These are phyloP conservation scores for Graphium colonna DNA, from an alignment of 2,888 invertebrate genomes.

Conservation along the genomic window DNA sequence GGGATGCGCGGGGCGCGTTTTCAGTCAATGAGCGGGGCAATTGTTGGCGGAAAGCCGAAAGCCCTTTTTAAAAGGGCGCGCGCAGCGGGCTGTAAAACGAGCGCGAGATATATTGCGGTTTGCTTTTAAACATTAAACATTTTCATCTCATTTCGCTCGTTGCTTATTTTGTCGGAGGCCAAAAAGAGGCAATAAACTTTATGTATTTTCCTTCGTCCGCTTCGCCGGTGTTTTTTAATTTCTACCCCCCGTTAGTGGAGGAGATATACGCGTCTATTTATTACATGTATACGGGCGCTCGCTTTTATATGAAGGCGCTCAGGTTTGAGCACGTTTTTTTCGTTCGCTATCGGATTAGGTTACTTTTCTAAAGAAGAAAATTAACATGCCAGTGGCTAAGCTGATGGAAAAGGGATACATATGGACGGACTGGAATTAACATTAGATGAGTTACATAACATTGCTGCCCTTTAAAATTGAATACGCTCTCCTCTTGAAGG, in stretches of 20 bases:
- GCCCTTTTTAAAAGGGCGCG: conserved; percentile 18
- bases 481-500: no score
- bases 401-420: no score
- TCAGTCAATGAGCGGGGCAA: conserved; percentile 14
- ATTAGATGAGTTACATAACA: no score
- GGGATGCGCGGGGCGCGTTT: neutral
- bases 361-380: no score
- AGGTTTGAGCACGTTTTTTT: no score
- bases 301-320: conserved; percentile 8
- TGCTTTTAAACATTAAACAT: conserved; percentile 34
- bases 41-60: conserved; percentile 13
- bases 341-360: no score
- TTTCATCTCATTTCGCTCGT: conserved; percentile 32
- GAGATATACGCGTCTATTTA: conserved; percentile 10
- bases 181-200: conserved; percentile 26
- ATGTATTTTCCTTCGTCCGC: conserved; percentile 23
- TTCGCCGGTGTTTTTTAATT: conserved; percentile 18
- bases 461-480: no score
- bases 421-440: no score
- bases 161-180: conserved; percentile 29
- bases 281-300: no score
- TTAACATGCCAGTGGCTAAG: no score
- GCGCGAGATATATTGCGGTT: conserved; percentile 30
- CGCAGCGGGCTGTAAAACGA: conserved; percentile 29
- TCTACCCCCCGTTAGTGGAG: conserved; percentile 11